Base-by-base conservation (phyloP, 1,140 invertebrate species). In the Scaptomyza pallida region DNA sequence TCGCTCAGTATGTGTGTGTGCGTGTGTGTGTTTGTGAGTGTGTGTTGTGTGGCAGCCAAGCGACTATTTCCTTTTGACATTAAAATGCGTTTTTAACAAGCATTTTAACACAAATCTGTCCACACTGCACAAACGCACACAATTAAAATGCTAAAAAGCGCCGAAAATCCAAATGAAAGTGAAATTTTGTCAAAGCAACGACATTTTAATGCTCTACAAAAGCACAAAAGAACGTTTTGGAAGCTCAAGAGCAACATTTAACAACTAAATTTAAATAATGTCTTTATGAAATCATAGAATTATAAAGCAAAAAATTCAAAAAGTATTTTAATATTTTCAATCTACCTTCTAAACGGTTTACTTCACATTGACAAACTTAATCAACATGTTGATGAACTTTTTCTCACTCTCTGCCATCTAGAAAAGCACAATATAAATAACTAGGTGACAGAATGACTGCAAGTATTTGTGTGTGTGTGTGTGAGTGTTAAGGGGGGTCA, bases 61-160 rank as follows among this genome's bases (percentile, higher is more conserved):
- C 69, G 73, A 78, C 81, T 78, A 82, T 78, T 88, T 88, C 78
- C 83, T 72, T 88, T 88, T 89, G 78, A 88, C 83, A 89, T 88
- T 75, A 89, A 86, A 88, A 68, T 78, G 69, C 73, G 73, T 85
- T 85, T 75, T 78, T 86, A 86, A 88, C 82, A 86, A 86, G 78
- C 82, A 69, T 88, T 88, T 89, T 78, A 88, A 89, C 82, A 82
- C 82, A 82, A 78, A 88, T 88, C 83, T 89, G 60, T 89, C 78
- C 82, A 60, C 82, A 72, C 82, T 64, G 54, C 19, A 43, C 43
- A 73, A 72, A 82, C 61, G 54, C 19, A 43, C 43, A 73, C 82
- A 88, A 88, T 88, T 88, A 88, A 82, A 82, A 88, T 71, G 75
- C 75, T 82, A 82, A 89, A 88, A 78, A 82, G 71, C 64, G 35